Base-by-base conservation (phyloP, 1,140 invertebrate species). In the Brachionus plicatilis region DNA sequence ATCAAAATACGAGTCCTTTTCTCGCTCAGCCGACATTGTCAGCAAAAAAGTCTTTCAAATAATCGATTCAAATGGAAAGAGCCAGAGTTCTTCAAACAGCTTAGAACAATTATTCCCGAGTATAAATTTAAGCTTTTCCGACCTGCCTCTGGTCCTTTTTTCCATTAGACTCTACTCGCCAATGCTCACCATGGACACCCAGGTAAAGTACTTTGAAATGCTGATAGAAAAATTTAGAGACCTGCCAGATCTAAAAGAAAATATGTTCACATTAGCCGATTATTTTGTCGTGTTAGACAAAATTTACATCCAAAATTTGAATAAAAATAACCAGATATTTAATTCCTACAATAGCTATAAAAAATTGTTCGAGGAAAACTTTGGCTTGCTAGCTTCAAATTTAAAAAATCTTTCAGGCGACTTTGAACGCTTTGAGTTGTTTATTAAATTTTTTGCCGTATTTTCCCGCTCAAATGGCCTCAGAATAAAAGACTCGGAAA, bases 401-500 rank as follows among this genome's bases (percentile, higher is more conserved):
- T 50, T 76, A 47, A 47, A 27, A 24, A 50, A 47, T 50, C 9
- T 76, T 24, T 76, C 72, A 2, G 43, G 50, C 4, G 27, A 76
- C 33, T 76, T 76, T 47, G 72, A 76, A 4, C 17, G 72, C 11
- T 76, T 50, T 20, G 72, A 76, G 50, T 29, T 29, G 11, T 76
- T 76, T 76, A 50, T 76, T 9, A 76, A 50, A 50, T 76, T 76
- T 76, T 76, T 76, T 50, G 1, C 27, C 14, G 47, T 76, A 27
- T 76, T 76, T 29, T 47, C 45, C 0, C 8, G 43, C 24, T 27
- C 43, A 27, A 24, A 50, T 4, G 53, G 24, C 3, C 14, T 27
- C 20, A 76, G 27, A n/a, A 8, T 75, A 17, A 12, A 43, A 75
- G 29, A 43, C 0, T n/a, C 41, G 37, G 41, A 43, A n/a, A 37